These are phyloP conservation scores for Ophraella communa DNA, from an alignment of 2,888 invertebrate genomes.

Conservation along the genomic window DNA sequence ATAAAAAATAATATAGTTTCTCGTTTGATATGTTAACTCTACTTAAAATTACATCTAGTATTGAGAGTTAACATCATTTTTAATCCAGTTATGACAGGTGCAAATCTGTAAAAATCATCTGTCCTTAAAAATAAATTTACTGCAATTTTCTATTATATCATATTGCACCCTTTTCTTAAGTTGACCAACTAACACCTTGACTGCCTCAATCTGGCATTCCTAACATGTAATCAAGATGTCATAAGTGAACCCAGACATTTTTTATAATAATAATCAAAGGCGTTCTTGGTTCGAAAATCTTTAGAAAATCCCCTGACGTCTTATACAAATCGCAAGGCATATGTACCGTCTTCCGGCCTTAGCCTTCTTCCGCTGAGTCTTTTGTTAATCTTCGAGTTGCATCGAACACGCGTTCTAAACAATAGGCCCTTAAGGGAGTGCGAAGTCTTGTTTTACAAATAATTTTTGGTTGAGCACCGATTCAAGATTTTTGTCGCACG, in stretches of 20 bases:
- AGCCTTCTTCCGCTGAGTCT: constrained; percentile 44
- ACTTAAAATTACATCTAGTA: too few species aligned
- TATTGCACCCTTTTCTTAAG: background rate
- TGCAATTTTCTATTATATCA: background rate
- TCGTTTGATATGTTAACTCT: too few species aligned
- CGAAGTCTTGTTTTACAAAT: constrained; percentile 37
- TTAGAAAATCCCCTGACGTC: constrained; percentile 37
- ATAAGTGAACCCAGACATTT: constrained; percentile 25
- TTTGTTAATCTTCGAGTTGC: constrained; percentile 37
- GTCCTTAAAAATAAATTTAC: background rate
- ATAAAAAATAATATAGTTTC: too few species aligned
- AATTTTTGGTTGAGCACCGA: constrained; percentile 33
- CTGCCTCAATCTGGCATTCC: constrained; percentile 13
- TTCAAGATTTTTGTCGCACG: constrained; percentile 35
- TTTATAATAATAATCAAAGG: constrained; percentile 34
- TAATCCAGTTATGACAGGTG: too few species aligned
- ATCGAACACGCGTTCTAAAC: constrained; percentile 40
- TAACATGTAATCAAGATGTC: constrained; percentile 22
- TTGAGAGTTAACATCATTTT: too few species aligned
- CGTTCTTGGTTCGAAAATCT: constrained; percentile 38
- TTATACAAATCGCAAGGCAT: constrained; percentile 40
- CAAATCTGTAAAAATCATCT: background rate
- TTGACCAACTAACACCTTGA: constrained; percentile 26
- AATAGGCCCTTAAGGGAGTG: constrained; percentile 25
- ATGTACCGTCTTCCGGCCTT: constrained; percentile 47